Evolutionary conservation across 2,113 vertebrate genomes (phyloP).

Genomic region (Orcinus orca): DNA sequence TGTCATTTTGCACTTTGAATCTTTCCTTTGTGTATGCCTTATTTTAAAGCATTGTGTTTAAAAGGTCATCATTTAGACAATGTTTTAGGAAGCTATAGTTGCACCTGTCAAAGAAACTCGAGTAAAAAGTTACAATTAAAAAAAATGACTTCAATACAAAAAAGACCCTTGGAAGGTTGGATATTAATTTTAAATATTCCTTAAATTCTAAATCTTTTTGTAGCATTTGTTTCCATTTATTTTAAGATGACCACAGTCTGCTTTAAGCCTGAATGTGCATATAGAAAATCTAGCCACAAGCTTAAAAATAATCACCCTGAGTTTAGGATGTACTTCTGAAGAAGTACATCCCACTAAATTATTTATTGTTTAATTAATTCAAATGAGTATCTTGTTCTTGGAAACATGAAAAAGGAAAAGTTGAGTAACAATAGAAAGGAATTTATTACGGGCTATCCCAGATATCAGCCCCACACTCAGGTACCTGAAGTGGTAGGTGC

Average conservation of each 20-base stretch:
- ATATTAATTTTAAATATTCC: background rate
- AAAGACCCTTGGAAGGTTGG: background rate
- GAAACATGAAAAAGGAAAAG: background rate
- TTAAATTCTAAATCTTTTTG: background rate
- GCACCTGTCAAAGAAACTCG: background rate
- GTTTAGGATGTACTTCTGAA: background rate
- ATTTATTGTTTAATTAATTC: background rate
- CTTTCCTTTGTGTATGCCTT: background rate
- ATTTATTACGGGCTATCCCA: background rate
- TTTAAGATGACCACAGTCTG: background rate
- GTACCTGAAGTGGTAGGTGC: background rate
- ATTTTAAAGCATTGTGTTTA: conserved; percentile 21
- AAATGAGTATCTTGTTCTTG: background rate
- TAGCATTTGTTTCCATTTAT: background rate
- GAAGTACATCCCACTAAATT: background rate
- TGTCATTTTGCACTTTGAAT: background rate
- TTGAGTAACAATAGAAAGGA: background rate
- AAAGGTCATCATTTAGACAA: background rate
- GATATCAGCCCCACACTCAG: background rate
- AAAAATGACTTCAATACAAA: conserved; percentile 6
- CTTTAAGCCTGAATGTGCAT: background rate
- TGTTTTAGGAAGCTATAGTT: background rate
- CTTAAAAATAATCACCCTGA: background rate
- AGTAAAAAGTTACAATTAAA: background rate
- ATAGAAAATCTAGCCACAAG: conserved; percentile 7